Base-by-base conservation (phyloP, 2,113 vertebrate species). In the Tichodroma muraria region DNA sequence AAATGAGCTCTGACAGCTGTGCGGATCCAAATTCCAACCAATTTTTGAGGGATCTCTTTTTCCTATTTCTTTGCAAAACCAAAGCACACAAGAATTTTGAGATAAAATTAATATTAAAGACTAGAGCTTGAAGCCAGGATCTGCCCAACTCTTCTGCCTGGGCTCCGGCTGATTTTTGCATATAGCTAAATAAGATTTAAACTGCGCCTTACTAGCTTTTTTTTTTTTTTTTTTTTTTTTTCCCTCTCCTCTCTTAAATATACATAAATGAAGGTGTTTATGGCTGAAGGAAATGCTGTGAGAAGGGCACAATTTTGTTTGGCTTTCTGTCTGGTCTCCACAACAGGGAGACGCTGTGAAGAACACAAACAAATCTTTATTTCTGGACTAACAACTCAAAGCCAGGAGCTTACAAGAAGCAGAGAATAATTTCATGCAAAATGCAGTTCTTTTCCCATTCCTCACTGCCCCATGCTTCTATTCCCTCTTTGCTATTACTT, bases 351-450 rank as follows among this genome's bases (percentile, higher is more conserved):
- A 83, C 88, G 81, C 88, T 95, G 85, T 91, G 92, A 80, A 88
- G 85, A 90, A 90, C 54, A 96, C 94, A 96, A 95, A 94, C 30
- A 86, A 93, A 95, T 88, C 90, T 92, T 96, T 96, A 91, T 95
- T 97, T 95, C 94, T 93, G 85, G 30, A 44, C 64, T 91, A 91
- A 90, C 92, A 88, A 44, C 83, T 91, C n/a, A 28, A 91, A 80
- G 89, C 89, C 85, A 91, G 75, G 38, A 80, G 66, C 76, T 94
- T 82, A 60, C 42, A 97, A 76, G 66, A 73, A 89, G 50, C 66
- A 56, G 91, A 82, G 81, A 92, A 89, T 90, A 70, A 92, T 79
- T 87, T 85, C 78, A 87, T 89, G 91, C 40, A 84, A 90, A 91
- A 83, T 57, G 23, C 65, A 75, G 57, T 77, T 78, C 85, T 88